A percentile compares a stretch with the other conserved stretches of the same genome.
Conservation (phyloP, 2,113 vertebrate genomes). For the Nerophis ophidion region DNA sequence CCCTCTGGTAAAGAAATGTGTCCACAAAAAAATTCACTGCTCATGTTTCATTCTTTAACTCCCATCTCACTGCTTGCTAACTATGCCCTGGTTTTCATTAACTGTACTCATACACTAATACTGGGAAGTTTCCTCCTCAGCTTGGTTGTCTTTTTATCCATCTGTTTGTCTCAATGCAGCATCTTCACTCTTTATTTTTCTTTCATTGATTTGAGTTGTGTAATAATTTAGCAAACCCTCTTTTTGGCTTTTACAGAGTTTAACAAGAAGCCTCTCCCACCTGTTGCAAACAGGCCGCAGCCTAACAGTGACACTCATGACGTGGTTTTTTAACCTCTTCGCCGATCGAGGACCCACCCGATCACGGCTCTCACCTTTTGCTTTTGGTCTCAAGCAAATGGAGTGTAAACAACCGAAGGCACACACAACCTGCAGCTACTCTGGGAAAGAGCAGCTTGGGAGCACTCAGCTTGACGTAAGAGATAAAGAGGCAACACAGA, state of each 20-base stretch:
- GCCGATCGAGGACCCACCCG: constrained; percentile 27
- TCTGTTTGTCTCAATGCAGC: background rate
- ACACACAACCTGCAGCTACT: constrained; percentile 1
- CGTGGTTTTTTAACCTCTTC: constrained; percentile 60
- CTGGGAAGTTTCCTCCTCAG: constrained; percentile 16
- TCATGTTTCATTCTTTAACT: background rate
- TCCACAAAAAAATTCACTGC: background rate
- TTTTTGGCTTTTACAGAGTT: constrained; percentile 61
- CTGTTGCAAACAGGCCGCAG: constrained; percentile 65
- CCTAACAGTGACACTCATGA: constrained; percentile 72
- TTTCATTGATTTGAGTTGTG: background rate
- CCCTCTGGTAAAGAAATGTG: constrained; percentile 64
- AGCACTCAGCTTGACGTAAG: background rate
- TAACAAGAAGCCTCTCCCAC: constrained; percentile 76
- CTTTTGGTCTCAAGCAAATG: constrained; percentile 60
- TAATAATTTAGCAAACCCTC: constrained; percentile 31
- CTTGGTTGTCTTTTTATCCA: background rate
- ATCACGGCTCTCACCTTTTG: constrained; percentile 54
- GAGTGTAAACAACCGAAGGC: constrained; percentile 43
- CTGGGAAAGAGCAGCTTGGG: background rate
- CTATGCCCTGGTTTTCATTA: background rate
- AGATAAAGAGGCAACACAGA: constrained; percentile 11
- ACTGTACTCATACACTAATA: constrained; percentile 2
- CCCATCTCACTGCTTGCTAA: background rate
- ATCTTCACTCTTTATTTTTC: background rate